Base-by-base conservation (phyloP, 2,113 vertebrate species). In the Athene cunicularia region DNA sequence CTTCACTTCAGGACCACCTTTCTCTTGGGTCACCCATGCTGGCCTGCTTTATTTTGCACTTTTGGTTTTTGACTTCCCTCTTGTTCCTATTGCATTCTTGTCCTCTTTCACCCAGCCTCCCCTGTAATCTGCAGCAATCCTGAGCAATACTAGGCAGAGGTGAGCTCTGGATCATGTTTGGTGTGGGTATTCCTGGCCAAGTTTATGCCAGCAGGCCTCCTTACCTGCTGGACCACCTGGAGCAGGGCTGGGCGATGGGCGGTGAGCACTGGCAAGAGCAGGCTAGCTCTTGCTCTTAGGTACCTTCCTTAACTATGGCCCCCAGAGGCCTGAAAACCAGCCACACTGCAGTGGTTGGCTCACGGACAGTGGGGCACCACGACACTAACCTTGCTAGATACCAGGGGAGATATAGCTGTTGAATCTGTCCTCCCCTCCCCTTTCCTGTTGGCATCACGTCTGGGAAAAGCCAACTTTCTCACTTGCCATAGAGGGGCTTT, bases 351-450 rank as follows among this genome's bases (percentile, higher is more conserved):
- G 22, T 80, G 35, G 23, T 91, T 56, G 63, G 45, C 50, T 49
- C 16, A 5, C 12, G 70, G 66, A 5, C 35, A 30, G 2, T 0
- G 6, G 55, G 56, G 45, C 26, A 39, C 6, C 60, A 64, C 24
- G 50, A 15, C 26, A 20, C 5, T 6, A 23, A 17, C 23, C 58
- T 49, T 0, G 0, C 50, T n/a, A 33, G 55, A 1, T 60, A 30
- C 49, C 30, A 6, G 62, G n/a, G 19, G 8, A 68, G 22, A 35
- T 33, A 14, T 5, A 13, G 23, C 41, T 82, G 50, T 62, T 59
- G 14, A 3, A 26, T 43, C 21, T 53, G 22, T 12, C 18, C 37
- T 19, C 47, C 80, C 23, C 30, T 72, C 20, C 28, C 49, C 2
- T 6, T 32, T 55, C 49, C 35, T 53, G 62, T 64, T 41, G 55